A percentile compares a stretch with the other conserved stretches of the same genome.
phyloP scores from a whole-genome alignment of 2,888 invertebrate genomes.

The Orthosia gothica region DNA sequence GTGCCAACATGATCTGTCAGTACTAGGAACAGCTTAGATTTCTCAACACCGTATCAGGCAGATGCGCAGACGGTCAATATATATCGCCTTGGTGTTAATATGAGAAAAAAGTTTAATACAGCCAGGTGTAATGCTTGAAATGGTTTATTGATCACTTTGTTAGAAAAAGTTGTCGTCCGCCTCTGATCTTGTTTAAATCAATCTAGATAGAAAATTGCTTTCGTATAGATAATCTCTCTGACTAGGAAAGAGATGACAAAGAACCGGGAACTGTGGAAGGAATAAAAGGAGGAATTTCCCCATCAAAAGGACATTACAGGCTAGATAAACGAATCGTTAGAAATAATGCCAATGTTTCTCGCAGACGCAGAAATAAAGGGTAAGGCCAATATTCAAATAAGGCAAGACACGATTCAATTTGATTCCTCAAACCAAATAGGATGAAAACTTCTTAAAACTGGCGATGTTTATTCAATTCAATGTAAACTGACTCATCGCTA shows the following conservation, averaged over 20 bases:
- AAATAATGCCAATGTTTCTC: neutral
- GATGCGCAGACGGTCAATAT: slow-evolving; percentile 25
- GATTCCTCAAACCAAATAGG: neutral
- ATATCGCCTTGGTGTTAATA: slow-evolving; percentile 18
- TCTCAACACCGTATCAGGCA: slow-evolving; percentile 50
- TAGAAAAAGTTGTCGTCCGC: slow-evolving; percentile 11
- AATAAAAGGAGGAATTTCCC: no score
- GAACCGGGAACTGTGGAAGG: no score
- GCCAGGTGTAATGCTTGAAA: neutral
- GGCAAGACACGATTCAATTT: neutral
- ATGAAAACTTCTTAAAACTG: neutral
- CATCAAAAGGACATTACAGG: no score
- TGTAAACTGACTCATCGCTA: slow-evolving; percentile 29
- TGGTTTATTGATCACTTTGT: slow-evolving; percentile 18
- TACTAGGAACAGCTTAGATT: slow-evolving; percentile 42
- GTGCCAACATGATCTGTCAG: slow-evolving; percentile 41
- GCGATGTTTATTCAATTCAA: neutral
- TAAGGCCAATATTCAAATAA: neutral
- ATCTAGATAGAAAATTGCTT: slow-evolving; percentile 8
- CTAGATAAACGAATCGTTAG: no score
- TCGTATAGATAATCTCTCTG: neutral
- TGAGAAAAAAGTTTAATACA: slow-evolving; percentile 27
- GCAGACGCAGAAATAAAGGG: neutral
- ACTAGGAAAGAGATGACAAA: no score
- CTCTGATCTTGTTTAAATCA: neutral